Conservation (phyloP, 2,888 invertebrate species). For the Brenthis ino region DNA sequence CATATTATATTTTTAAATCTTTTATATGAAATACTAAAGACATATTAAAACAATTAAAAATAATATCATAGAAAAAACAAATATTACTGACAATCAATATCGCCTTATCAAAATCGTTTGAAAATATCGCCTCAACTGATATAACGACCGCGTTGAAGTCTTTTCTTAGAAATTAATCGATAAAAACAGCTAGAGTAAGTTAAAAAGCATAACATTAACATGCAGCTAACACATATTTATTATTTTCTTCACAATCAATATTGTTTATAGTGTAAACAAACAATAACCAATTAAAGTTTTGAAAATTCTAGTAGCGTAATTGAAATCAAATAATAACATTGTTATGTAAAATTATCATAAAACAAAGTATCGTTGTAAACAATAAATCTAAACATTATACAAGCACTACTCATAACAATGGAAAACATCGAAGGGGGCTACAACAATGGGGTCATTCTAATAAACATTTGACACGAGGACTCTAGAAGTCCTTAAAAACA, state of each 20-base stretch:
- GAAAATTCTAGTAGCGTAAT: slow-evolving; percentile 32
- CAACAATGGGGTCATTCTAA: slow-evolving; percentile 64
- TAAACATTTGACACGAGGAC: slow-evolving; percentile 62
- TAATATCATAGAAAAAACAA: too few relatives aligned
- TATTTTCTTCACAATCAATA: slow-evolving; percentile 22
- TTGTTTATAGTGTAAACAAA: slow-evolving; percentile 16
- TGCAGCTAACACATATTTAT: slow-evolving; percentile 28
- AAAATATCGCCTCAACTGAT: background rate
- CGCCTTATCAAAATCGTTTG: background rate
- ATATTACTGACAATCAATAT: background rate
- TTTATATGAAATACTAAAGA: too few relatives aligned
- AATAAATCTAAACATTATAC: slow-evolving; percentile 53
- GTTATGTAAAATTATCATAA: slow-evolving; percentile 35
- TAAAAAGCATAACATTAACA: slow-evolving; percentile 27
- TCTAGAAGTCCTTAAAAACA: slow-evolving; percentile 50
- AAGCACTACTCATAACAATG: slow-evolving; percentile 40
- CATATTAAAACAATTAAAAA: too few relatives aligned
- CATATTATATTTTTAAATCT: too few relatives aligned
- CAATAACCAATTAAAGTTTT: slow-evolving; percentile 30
- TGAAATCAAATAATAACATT: slow-evolving; percentile 30
- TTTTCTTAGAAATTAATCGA: slow-evolving; percentile 43
- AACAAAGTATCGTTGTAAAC: slow-evolving; percentile 51
- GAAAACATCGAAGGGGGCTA: slow-evolving; percentile 45
- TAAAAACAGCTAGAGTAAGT: slow-evolving; percentile 20
- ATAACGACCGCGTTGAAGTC: slow-evolving; percentile 49